Conservation (phyloP, 2,113 vertebrate species). For the Heteronetta atricapilla region DNA sequence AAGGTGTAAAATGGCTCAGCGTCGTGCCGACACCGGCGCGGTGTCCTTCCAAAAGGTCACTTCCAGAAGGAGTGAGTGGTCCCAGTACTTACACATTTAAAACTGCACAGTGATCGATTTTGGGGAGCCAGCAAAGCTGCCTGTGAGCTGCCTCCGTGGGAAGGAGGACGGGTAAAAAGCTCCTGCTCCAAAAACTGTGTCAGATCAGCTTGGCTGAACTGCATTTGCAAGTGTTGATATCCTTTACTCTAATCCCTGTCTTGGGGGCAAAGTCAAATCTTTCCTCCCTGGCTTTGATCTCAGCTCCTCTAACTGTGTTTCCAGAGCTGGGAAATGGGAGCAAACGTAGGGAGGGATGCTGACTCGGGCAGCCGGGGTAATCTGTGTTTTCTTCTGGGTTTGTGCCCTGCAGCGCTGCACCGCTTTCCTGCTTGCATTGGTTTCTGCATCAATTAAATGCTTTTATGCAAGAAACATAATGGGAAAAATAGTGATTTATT, state of each 20-base stretch:
- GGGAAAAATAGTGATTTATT: background rate
- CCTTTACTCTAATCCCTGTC: background rate
- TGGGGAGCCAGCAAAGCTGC: background rate
- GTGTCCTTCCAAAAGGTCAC: background rate
- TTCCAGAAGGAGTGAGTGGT: background rate
- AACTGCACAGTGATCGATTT: background rate
- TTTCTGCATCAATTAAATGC: background rate
- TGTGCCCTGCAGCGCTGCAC: background rate
- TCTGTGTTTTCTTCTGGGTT: background rate
- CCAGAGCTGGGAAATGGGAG: background rate
- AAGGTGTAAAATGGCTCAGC: background rate
- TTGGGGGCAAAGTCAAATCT: background rate
- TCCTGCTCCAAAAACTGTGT: background rate
- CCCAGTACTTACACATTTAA: background rate
- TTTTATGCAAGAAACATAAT: background rate
- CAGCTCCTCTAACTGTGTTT: background rate
- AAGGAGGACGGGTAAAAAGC: background rate
- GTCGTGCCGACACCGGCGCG: background rate
- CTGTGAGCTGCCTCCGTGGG: background rate
- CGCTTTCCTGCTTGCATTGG: background rate
- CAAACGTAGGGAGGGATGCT: background rate
- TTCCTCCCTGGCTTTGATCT: slow-evolving; percentile 4
- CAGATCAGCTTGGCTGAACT: background rate
- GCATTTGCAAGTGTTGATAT: background rate
- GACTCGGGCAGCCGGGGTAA: background rate